A percentile compares a stretch with the other conserved stretches of the same genome.
These are phyloP conservation scores for Sander lucioperca DNA, from an alignment of 2,113 vertebrate genomes.

Conservation along the genomic window DNA sequence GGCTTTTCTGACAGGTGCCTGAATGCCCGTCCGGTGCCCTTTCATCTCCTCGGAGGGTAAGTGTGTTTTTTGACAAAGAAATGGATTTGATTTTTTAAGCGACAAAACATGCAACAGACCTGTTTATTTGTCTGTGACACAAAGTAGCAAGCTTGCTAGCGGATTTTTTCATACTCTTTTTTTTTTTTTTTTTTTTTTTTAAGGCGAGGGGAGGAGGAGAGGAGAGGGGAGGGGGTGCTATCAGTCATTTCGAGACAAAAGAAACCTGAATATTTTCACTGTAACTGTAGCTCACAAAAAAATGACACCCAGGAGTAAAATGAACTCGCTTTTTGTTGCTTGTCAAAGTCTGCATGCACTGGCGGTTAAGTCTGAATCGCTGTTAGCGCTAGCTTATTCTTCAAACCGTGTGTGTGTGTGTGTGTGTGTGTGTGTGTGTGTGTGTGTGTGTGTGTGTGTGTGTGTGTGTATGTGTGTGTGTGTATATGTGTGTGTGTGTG, in stretches of 20 bases:
- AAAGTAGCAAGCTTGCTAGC: constrained; percentile 84
- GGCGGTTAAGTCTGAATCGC: constrained; percentile 9
- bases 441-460: background rate
- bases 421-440: background rate
- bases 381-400: constrained; percentile 70
- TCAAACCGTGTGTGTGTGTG: constrained; percentile 18
- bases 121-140: constrained; percentile 85
- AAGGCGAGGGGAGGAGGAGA: constrained; percentile 12
- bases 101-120: constrained; percentile 70
- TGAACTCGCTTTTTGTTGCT: constrained; percentile 33
- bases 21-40: constrained; percentile 13
- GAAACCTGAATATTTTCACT: constrained; percentile 35
- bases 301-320: constrained; percentile 5
- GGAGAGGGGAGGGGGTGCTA: background rate
- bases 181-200: constrained; percentile 19
- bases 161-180: constrained; percentile 61
- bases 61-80: constrained; percentile 35
- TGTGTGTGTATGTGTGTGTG: constrained; percentile 10
- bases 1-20: constrained; percentile 41
- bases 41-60: constrained; percentile 62
- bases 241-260: constrained; percentile 67
- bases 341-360: constrained; percentile 52
- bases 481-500: background rate
- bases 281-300: background rate
- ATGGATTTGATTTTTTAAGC: constrained; percentile 15